A percentile compares a stretch with the other conserved stretches of the same genome.
Conservation (phyloP, 2,113 vertebrate genomes). For the Apodemus sylvaticus region DNA sequence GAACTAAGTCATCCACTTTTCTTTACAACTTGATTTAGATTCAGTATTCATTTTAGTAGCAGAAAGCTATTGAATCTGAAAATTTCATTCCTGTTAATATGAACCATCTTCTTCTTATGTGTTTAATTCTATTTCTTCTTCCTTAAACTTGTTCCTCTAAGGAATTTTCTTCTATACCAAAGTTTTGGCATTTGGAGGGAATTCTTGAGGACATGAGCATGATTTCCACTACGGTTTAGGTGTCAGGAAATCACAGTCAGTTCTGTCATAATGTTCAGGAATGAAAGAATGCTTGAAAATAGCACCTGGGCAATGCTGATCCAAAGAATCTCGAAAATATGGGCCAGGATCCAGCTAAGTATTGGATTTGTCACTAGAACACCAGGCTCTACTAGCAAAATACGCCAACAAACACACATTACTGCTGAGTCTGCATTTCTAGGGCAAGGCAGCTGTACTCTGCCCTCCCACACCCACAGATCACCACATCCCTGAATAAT, state of each 20-base stretch:
- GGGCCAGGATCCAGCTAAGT: background rate
- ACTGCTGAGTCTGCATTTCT: slow-evolving; percentile 51
- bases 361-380: background rate
- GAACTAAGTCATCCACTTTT: background rate
- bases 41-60: background rate
- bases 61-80: background rate
- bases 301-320: background rate
- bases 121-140: background rate
- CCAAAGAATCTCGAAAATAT: background rate
- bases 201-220: background rate
- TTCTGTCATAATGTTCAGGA: background rate
- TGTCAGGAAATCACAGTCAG: background rate
- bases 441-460: background rate
- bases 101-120: background rate
- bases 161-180: background rate
- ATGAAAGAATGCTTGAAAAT: background rate
- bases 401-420: slow-evolving; percentile 16
- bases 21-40: background rate
- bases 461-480: slow-evolving; percentile 33
- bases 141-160: background rate
- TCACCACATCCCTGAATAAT: slow-evolving; percentile 61
- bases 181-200: background rate
- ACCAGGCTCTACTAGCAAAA: background rate
- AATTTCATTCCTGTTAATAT: background rate
- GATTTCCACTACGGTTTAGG: background rate